Evolutionary conservation across 1,140 invertebrate genomes (phyloP).

Genomic region (Heliconius nattereri): DNA sequence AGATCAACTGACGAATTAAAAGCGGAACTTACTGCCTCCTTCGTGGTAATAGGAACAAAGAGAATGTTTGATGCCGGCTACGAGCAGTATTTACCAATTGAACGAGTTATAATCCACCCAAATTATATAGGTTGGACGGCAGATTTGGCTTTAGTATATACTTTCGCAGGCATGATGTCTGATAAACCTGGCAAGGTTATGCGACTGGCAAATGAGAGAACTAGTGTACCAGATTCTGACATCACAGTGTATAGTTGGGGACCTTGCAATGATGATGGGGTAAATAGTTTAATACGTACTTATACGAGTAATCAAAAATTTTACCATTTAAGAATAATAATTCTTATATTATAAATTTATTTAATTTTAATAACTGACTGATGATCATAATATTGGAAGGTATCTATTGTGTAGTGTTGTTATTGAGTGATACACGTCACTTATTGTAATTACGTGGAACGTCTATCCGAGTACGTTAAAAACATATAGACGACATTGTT

Average conservation of each 20-base stretch:
- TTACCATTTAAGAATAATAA: not conserved
- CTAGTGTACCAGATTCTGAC: constrained; percentile 47
- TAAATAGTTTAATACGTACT: constrained; percentile 31
- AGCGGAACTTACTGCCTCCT: constrained; percentile 57
- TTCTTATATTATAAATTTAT: too few relatives aligned
- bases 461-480: too few relatives aligned
- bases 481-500: too few relatives aligned
- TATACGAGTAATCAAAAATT: not conserved
- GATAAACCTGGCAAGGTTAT: constrained; percentile 59
- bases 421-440: too few relatives aligned
- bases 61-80: constrained; percentile 48
- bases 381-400: too few relatives aligned
- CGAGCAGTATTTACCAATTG: constrained; percentile 63
- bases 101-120: constrained; percentile 55
- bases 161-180: constrained; percentile 60
- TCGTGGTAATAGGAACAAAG: constrained; percentile 62
- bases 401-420: too few relatives aligned
- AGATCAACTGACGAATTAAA: constrained; percentile 31
- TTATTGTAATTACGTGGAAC: too few relatives aligned
- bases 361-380: too few relatives aligned
- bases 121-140: constrained; percentile 50
- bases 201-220: constrained; percentile 47
- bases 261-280: constrained; percentile 44
- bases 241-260: constrained; percentile 64
- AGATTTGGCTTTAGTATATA: constrained; percentile 55